A percentile compares a stretch with the other conserved stretches of the same genome.
Conservation (phyloP, 2,888 invertebrate species). For the Dicyrtomina minuta region DNA sequence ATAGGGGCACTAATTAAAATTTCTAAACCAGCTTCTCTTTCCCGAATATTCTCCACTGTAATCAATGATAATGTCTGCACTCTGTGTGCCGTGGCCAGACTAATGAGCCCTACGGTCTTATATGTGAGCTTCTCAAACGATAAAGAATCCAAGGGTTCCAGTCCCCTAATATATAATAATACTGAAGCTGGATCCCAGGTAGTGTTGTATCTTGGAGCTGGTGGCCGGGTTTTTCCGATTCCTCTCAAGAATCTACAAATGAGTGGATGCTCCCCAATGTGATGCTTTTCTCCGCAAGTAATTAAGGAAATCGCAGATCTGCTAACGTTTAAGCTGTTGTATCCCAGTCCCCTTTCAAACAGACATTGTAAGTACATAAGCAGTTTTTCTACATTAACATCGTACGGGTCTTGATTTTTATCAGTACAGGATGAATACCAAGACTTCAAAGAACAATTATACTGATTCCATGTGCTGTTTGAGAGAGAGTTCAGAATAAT, state of each 20-base stretch:
- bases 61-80: conserved; percentile 30
- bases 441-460: too few relatives aligned
- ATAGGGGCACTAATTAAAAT: conserved; percentile 8
- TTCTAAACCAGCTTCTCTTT: not conserved
- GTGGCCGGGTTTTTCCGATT: too few relatives aligned
- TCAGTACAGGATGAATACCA: too few relatives aligned
- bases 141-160: not conserved
- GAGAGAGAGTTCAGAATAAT: too few relatives aligned
- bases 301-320: conserved; percentile 35
- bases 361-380: too few relatives aligned
- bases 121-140: conserved; percentile 11
- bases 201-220: conserved; percentile 17
- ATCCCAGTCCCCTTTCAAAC: conserved; percentile 24
- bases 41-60: too few relatives aligned
- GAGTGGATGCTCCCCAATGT: conserved; percentile 28
- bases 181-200: conserved; percentile 32
- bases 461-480: too few relatives aligned
- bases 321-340: conserved; percentile 28
- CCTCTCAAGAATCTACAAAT: conserved; percentile 34
- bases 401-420: too few relatives aligned
- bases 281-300: too few relatives aligned
- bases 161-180: conserved; percentile 8
- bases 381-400: too few relatives aligned
- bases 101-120: too few relatives aligned
- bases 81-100: too few relatives aligned